A percentile compares a stretch with the other conserved stretches of the same genome.
Evolutionary conservation across 2,113 vertebrate species (phyloP).

Genomic region (Datnioides undecimradiatus): DNA sequence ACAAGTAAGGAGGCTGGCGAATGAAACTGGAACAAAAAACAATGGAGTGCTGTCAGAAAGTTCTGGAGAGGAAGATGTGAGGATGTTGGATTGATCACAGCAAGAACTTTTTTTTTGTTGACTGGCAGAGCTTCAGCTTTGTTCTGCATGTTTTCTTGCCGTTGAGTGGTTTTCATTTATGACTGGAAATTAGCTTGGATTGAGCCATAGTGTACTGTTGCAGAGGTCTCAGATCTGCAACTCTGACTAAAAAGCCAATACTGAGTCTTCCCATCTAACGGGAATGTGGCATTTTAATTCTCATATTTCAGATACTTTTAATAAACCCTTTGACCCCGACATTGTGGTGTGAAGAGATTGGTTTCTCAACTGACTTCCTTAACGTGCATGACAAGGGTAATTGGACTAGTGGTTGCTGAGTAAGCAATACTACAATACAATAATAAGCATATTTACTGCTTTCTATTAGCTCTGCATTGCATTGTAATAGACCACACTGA

Average conservation of each 20-base stretch:
- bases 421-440: no score
- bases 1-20: constrained; percentile 1
- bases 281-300: neutral
- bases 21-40: constrained; percentile 14
- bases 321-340: neutral
- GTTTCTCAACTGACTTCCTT: no score
- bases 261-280: neutral
- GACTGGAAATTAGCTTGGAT: neutral
- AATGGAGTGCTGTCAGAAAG: constrained; percentile 1
- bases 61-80: neutral
- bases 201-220: neutral
- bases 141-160: neutral
- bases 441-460: no score
- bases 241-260: neutral
- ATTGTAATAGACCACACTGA: no score
- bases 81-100: constrained; percentile 4
- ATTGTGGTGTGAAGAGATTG: neutral
- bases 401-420: no score
- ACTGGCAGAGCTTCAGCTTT: neutral
- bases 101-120: neutral
- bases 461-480: no score
- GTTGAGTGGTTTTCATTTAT: neutral
- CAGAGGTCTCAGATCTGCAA: neutral
- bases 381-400: no score
- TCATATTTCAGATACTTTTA: no score